A percentile compares a stretch with the other conserved stretches of the same genome.
These are phyloP conservation scores for Petromus typicus DNA, from an alignment of 2,113 vertebrate genomes.

Conservation along the genomic window DNA sequence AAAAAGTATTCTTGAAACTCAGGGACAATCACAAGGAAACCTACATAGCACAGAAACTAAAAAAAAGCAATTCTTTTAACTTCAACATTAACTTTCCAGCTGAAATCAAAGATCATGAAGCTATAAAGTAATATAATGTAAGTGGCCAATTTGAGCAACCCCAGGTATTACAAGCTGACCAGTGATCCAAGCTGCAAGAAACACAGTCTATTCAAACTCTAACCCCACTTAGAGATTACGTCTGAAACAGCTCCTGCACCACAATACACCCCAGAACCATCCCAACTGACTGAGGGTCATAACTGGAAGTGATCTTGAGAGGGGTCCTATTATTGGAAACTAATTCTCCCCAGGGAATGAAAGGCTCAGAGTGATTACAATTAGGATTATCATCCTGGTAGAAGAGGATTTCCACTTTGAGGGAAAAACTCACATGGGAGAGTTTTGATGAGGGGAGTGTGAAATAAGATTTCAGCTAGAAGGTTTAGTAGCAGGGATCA, in stretches of 20 bases:
- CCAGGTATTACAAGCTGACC: neutral
- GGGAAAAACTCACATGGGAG: neutral
- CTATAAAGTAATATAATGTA: neutral
- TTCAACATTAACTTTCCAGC: neutral
- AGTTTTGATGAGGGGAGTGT: neutral
- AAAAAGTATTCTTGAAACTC: no score
- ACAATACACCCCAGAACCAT: neutral
- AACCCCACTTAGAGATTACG: neutral
- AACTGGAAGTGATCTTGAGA: neutral
- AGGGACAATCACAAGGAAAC: no score
- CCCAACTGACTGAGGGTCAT: neutral
- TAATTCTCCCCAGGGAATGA: neutral
- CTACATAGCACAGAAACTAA: no score
- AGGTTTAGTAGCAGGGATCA: neutral
- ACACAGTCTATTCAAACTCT: neutral
- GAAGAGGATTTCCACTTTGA: neutral
- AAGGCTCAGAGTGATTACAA: neutral
- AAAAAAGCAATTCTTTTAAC: neutral
- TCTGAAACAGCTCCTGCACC: neutral
- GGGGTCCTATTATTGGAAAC: neutral
- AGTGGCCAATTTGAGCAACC: neutral
- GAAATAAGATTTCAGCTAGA: neutral
- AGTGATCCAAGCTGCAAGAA: neutral
- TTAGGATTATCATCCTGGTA: neutral
- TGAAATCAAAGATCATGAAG: neutral